A percentile compares a stretch with the other conserved stretches of the same genome.
Conservation (phyloP, 2,113 vertebrate species). For the Thryonomys swinderianus region DNA sequence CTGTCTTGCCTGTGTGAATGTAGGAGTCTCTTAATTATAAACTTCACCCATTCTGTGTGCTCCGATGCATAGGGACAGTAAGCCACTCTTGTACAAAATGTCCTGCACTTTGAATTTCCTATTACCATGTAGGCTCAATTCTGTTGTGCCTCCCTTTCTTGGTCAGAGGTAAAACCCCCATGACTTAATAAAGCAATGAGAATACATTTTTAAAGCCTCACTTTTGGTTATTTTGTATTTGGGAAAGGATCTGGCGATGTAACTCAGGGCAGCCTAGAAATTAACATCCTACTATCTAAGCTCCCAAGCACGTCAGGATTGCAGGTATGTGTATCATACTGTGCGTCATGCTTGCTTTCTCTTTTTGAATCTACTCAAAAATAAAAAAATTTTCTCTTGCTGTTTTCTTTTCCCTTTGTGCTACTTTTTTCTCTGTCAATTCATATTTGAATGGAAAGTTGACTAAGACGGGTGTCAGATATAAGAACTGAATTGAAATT, state of each 20-base stretch:
- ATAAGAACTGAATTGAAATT: neutral
- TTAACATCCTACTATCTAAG: neutral
- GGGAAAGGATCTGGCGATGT: neutral
- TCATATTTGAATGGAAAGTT: neutral
- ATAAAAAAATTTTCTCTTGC: neutral
- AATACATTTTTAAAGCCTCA: slow-evolving; percentile 30
- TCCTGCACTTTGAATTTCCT: neutral
- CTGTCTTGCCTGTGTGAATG: neutral
- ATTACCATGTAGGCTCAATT: neutral
- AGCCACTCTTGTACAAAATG: neutral
- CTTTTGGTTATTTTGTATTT: neutral
- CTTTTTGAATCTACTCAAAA: slow-evolving; percentile 37
- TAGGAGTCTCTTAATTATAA: neutral
- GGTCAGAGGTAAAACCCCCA: neutral
- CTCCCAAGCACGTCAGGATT: neutral
- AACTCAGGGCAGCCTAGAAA: neutral
- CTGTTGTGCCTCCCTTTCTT: neutral
- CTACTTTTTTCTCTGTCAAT: neutral
- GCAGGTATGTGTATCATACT: neutral
- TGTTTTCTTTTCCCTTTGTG: neutral
- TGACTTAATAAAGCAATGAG: neutral
- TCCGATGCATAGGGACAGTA: neutral
- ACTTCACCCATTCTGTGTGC: neutral
- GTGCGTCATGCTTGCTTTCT: neutral
- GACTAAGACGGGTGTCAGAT: neutral